A percentile compares a stretch with the other conserved stretches of the same genome.
Conservation (phyloP, 2,888 invertebrate genomes). For the Acrocyrtus sp. region DNA sequence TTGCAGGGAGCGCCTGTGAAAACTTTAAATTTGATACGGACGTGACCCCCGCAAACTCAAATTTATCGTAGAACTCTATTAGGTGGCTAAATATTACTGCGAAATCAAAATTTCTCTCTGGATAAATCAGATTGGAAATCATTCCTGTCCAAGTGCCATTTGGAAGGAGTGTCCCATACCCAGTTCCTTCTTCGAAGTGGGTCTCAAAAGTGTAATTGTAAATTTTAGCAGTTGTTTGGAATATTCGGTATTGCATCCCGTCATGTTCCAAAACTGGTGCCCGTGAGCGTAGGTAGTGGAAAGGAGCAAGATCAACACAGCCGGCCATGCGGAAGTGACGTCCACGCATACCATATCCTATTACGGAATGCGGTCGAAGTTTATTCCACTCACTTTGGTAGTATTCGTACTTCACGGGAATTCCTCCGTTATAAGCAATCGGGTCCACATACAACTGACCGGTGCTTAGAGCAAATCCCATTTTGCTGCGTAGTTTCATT, state of each 20-base stretch:
- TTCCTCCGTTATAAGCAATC: too few species aligned
- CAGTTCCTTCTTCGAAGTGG: background rate
- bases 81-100: conserved; percentile 19
- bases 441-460: too few species aligned
- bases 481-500: too few species aligned
- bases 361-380: too few species aligned
- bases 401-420: too few species aligned
- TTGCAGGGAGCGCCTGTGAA: background rate
- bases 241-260: conserved; percentile 17
- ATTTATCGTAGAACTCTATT: background rate
- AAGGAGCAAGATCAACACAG: background rate
- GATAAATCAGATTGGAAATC: conserved; percentile 20
- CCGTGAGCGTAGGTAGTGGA: background rate
- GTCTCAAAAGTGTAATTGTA: conserved; percentile 38
- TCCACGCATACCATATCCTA: conserved; percentile 1
- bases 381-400: too few species aligned
- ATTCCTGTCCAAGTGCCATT: conserved; percentile 42
- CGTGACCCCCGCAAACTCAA: conserved; percentile 5
- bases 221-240: background rate
- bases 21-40: background rate
- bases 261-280: conserved; percentile 1
- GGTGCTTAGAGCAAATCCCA: too few species aligned
- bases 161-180: conserved; percentile 25
- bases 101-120: conserved; percentile 16
- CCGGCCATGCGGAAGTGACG: conserved; percentile 18